Base-by-base conservation (phyloP, 2,797 vertebrate species). In the Vipera latastei region DNA sequence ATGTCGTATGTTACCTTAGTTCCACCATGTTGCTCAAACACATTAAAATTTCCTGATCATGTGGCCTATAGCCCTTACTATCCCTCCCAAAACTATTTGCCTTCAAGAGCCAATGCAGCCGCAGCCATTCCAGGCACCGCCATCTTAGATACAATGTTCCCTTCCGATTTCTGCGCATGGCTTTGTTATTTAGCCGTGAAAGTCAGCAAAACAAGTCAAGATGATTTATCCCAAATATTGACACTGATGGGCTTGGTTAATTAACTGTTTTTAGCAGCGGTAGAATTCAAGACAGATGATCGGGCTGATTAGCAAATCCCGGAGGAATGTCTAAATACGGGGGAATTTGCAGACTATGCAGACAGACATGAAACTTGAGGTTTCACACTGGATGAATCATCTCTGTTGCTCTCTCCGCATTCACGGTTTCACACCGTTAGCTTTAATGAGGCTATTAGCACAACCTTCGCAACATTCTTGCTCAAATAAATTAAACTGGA, bases 221-320 rank as follows among this genome's bases (percentile, higher is more conserved):
- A 63, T 51, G 60, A 90, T 90, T 57, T 90, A 86, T 92, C 78
- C 83, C 61, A 87, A 92, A 86, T 86, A 92, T 92, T 92, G 92
- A 87, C 25, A 86, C 18, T 12, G 92, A 89, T 20, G 25, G 9
- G 53, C 5, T 65, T 26, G 13, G 57, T 51, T 86, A 65, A 83
- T 86, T 87, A 51, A 88, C 12, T 8, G 28, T 60, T 78, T 88
- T 90, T 69, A 86, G 78, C 89, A 90, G 26, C 6, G 25, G 12
- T 22, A 57, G 89, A n/a, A 57, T 69, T 65, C 88, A 57, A 86
- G 51, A 25, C 53, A 44, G 86, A 92, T 7, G 53, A 57, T 16
- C 2, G 51, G 48, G 11, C 13, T 87, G 83, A 86, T 65, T 69
- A 56, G 48, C 61, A 32, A 90, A 87, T 90, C 92, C 18, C 6